These are phyloP conservation scores for Nineta flava DNA, from an alignment of 2,888 invertebrate species.

Conservation along the genomic window DNA sequence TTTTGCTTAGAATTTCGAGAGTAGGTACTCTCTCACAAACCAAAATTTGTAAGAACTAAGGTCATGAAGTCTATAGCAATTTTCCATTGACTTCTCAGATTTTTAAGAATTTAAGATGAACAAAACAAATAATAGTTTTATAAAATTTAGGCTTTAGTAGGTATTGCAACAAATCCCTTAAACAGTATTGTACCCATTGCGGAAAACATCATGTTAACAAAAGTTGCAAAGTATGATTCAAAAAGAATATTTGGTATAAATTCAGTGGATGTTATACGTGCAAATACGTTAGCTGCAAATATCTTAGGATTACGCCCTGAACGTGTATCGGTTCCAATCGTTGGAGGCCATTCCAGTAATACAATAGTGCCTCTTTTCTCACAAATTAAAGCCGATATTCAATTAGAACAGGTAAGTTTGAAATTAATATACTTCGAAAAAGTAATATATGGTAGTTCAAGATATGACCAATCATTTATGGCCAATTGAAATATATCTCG, in stretches of 20 bases:
- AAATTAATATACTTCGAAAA: too few relatives aligned
- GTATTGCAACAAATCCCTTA: conserved; percentile 33
- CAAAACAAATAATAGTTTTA: too few relatives aligned
- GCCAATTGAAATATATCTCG: too few relatives aligned
- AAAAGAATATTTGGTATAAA: conserved; percentile 57
- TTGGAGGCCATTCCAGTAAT: conserved; percentile 58
- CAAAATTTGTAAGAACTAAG: too few relatives aligned
- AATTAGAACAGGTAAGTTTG: conserved; percentile 19
- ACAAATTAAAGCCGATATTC: conserved; percentile 36
- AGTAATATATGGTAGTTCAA: too few relatives aligned
- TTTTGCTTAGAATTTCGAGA: too few relatives aligned
- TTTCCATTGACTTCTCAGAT: too few relatives aligned
- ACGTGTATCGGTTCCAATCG: conserved; percentile 53
- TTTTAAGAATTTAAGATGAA: too few relatives aligned
- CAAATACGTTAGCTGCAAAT: conserved; percentile 58
- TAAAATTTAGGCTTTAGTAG: conserved; percentile 32
- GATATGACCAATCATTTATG: too few relatives aligned
- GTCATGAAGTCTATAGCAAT: too few relatives aligned
- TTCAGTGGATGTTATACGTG: conserved; percentile 51
- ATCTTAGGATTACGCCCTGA: conserved; percentile 44
- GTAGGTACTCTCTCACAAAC: too few relatives aligned
- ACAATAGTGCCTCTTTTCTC: conserved; percentile 67
- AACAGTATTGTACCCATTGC: conserved; percentile 57
- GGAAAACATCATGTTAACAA: conserved; percentile 43
- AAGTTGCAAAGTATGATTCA: conserved; percentile 42